Conservation (phyloP, 2,113 vertebrate genomes). For the Ranitomeya imitator region DNA sequence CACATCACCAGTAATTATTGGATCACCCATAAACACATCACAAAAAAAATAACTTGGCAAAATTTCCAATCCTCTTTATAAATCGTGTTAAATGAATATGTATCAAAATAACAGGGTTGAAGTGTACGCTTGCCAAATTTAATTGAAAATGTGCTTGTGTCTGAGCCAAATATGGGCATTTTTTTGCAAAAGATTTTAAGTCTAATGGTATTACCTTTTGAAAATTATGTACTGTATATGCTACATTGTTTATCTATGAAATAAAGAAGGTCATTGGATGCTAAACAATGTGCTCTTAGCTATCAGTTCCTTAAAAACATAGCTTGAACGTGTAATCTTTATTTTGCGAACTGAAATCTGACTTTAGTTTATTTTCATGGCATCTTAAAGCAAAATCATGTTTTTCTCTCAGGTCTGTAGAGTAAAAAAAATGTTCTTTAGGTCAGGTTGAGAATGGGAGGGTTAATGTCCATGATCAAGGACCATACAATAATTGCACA, state of each 20-base stretch:
- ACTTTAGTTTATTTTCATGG: too few relatives aligned
- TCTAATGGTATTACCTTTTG: background rate
- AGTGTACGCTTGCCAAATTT: slow-evolving; percentile 4
- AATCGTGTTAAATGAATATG: slow-evolving; percentile 18
- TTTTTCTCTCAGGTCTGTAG: background rate
- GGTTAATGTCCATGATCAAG: slow-evolving; percentile 68
- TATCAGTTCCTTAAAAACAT: background rate
- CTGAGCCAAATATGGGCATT: slow-evolving; percentile 19
- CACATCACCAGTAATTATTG: background rate
- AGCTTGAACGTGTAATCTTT: background rate
- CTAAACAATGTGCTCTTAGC: background rate
- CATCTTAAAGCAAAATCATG: background rate
- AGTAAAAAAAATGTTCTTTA: background rate
- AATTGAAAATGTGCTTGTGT: slow-evolving; percentile 19
- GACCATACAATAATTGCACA: slow-evolving; percentile 68
- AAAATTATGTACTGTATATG: background rate
- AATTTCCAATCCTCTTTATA: slow-evolving; percentile 13
- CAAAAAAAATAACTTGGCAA: slow-evolving; percentile 28
- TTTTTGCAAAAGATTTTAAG: slow-evolving; percentile 3
- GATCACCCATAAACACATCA: background rate
- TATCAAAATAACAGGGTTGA: slow-evolving; percentile 29
- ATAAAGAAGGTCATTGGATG: background rate
- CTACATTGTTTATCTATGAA: background rate
- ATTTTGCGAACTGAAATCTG: background rate
- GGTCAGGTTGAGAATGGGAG: slow-evolving; percentile 58